Evolutionary conservation across 2,888 invertebrate species (phyloP).

Genomic region (Drosophila testacea): DNA sequence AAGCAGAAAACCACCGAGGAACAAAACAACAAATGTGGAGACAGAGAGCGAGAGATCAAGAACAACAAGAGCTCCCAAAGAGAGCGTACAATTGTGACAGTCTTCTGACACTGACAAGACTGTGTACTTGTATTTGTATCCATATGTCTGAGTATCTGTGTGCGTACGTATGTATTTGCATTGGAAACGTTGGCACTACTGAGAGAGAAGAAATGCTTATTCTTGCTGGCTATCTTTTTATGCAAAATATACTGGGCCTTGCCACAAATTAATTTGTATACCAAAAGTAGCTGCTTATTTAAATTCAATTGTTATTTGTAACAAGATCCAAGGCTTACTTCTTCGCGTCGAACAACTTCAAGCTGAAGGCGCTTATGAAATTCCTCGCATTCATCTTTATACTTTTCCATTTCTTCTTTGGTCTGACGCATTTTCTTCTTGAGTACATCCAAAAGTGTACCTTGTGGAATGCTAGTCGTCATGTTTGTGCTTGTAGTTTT

Average conservation of each 20-base stretch:
- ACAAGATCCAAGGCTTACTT: constrained; percentile 91
- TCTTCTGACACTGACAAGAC: constrained; percentile 44
- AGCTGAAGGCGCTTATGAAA: constrained; percentile 97
- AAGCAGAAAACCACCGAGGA: constrained; percentile 56
- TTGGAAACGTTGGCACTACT: constrained; percentile 59
- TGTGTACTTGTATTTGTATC: constrained; percentile 31
- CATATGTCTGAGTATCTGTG: constrained; percentile 26
- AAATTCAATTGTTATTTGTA: constrained; percentile 25
- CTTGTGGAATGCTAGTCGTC: constrained; percentile 96
- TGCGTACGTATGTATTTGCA: constrained; percentile 50
- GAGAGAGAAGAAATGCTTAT: constrained; percentile 62
- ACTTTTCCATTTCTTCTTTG: constrained; percentile 99
- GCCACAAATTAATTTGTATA: constrained; percentile 47
- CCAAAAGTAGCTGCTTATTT: constrained; percentile 61
- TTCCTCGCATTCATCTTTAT: constrained; percentile 98
- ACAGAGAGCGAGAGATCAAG: constrained; percentile 18
- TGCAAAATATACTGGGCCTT: constrained; percentile 49
- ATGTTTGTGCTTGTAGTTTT: constrained; percentile 85
- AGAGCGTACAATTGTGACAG: constrained; percentile 44
- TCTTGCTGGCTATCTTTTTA: constrained; percentile 43
- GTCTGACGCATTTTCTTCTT: constrained; percentile 99
- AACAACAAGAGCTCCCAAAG: constrained; percentile 39
- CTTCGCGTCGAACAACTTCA: constrained; percentile 98
- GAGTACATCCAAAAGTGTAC: constrained; percentile 97
- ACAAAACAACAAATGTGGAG: constrained; percentile 54